Percentiles rank a stretch among this genome's conserved stretches.
phyloP scores from a whole-genome alignment of 2,888 invertebrate species.

The Schizotus pectinicornis region DNA sequence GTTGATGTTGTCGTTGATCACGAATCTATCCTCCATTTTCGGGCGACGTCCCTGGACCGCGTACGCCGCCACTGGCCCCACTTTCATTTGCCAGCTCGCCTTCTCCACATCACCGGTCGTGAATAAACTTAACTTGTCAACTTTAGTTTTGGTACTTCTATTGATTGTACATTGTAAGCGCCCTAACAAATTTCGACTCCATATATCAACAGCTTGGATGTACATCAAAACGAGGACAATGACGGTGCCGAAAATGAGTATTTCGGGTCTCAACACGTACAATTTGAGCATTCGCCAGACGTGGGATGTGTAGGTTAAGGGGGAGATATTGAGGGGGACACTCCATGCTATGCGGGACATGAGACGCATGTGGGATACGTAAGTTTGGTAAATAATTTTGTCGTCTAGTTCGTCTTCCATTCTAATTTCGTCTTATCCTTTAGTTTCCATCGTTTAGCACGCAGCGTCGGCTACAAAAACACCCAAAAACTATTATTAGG shows the following conservation, averaged over 20 bases:
- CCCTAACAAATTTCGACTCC: conserved; percentile 74
- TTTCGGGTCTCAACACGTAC: conserved; percentile 82
- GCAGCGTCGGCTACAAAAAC: conserved; percentile 23
- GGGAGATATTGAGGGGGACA: conserved; percentile 70
- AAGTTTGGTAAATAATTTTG: conserved; percentile 85
- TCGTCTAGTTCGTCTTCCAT: conserved; percentile 96
- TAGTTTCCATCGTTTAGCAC: conserved; percentile 8
- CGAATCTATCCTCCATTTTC: conserved; percentile 95
- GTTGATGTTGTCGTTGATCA: conserved; percentile 84
- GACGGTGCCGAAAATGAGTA: conserved; percentile 73
- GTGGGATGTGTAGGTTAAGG: conserved; percentile 70
- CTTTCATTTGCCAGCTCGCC: conserved; percentile 78
- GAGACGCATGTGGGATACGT: conserved; percentile 84
- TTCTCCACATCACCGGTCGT: conserved; percentile 61
- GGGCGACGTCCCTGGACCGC: conserved; percentile 89
- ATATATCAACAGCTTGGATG: conserved; percentile 82
- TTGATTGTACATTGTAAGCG: conserved; percentile 71
- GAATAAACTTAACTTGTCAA: conserved; percentile 64
- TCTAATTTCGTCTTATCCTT: conserved; percentile 27
- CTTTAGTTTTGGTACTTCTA: conserved; percentile 63
- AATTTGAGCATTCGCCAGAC: conserved; percentile 80
- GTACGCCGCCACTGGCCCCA: conserved; percentile 80
- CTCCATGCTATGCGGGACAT: conserved; percentile 81
- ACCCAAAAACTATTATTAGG: conserved; percentile 25
- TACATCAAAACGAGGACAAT: conserved; percentile 78